phyloP scores from a whole-genome alignment of 2,888 invertebrate species.

The Petrophora chlorosata region DNA sequence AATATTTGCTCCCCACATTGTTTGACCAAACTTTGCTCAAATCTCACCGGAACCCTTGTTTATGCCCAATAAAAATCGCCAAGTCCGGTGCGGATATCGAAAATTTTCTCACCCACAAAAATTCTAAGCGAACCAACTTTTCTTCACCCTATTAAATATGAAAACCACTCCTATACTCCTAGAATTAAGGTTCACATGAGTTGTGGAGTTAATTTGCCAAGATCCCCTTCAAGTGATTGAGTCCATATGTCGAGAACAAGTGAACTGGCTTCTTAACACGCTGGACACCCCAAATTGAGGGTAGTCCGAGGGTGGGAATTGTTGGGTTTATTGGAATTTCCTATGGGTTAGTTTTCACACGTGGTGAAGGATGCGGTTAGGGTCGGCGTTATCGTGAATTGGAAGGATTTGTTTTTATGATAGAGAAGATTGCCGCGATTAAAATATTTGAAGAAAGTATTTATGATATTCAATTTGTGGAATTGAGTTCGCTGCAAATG shows the following conservation, averaged over 20 bases:
- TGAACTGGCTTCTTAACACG: constrained; percentile 72
- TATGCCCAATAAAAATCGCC: constrained; percentile 79
- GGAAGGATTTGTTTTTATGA: constrained; percentile 20
- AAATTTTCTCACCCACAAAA: constrained; percentile 74
- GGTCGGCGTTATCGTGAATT: constrained; percentile 28
- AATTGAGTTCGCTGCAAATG: too few relatives aligned
- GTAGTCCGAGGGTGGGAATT: constrained; percentile 69
- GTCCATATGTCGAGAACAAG: constrained; percentile 78
- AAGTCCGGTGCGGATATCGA: constrained; percentile 76
- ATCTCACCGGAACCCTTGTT: constrained; percentile 69
- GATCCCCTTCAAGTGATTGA: constrained; percentile 65
- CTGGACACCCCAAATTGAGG: constrained; percentile 79
- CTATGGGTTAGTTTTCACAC: constrained; percentile 68
- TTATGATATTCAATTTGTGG: too few relatives aligned
- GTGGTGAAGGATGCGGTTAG: constrained; percentile 47
- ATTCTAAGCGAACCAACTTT: constrained; percentile 50
- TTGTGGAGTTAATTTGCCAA: constrained; percentile 29
- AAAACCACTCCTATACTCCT: constrained; percentile 33
- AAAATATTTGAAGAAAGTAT: too few relatives aligned
- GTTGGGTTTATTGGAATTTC: constrained; percentile 78
- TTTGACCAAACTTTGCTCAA: constrained; percentile 68
- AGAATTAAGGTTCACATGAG: constrained; percentile 24
- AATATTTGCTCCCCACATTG: constrained; percentile 49
- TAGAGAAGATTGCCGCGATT: constrained; percentile 12
- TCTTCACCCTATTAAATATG: constrained; percentile 22